A percentile compares a stretch with the other conserved stretches of the same genome.
Evolutionary conservation across 2,797 vertebrate genomes (phyloP).

Genomic region (Chelon auratus): DNA sequence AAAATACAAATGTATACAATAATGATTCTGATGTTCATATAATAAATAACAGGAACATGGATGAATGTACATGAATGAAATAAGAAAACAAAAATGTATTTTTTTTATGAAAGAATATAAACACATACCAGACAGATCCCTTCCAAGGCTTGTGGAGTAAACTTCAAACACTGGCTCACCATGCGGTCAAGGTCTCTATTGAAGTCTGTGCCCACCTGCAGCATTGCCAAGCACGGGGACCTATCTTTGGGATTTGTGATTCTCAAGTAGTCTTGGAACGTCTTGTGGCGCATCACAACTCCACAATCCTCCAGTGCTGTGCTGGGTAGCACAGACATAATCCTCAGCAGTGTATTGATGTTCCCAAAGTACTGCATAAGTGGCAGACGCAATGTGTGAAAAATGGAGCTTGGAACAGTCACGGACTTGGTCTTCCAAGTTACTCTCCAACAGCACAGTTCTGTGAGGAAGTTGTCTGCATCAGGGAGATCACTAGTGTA

Average conservation of each 20-base stretch:
- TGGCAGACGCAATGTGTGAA: slow-evolving; percentile 85
- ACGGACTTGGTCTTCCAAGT: slow-evolving; percentile 89
- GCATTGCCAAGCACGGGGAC: slow-evolving; percentile 81
- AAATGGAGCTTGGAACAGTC: slow-evolving; percentile 85
- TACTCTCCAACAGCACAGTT: slow-evolving; percentile 88
- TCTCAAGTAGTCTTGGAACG: slow-evolving; percentile 84
- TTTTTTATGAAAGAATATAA: neutral
- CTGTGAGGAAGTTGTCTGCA: slow-evolving; percentile 87
- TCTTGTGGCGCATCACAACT: slow-evolving; percentile 83
- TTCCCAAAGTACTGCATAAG: slow-evolving; percentile 89
- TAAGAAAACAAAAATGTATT: neutral
- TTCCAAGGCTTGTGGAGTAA: slow-evolving; percentile 86
- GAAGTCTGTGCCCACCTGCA: slow-evolving; percentile 85
- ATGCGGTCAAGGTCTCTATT: slow-evolving; percentile 87
- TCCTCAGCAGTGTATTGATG: slow-evolving; percentile 85
- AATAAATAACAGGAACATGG: neutral
- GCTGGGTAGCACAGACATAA: slow-evolving; percentile 88
- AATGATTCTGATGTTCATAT: neutral
- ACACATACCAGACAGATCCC: slow-evolving; percentile 85
- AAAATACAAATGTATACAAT: slow-evolving; percentile 17
- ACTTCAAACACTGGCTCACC: slow-evolving; percentile 86
- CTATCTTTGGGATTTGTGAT: slow-evolving; percentile 79
- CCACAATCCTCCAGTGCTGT: slow-evolving; percentile 86
- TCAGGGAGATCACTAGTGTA: slow-evolving; percentile 87
- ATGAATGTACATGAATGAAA: neutral